Evolutionary conservation across 2,797 vertebrate genomes (phyloP), one percentile per base, ranked within the genome.

Genomic region (Heterohyrax brucei): DNA sequence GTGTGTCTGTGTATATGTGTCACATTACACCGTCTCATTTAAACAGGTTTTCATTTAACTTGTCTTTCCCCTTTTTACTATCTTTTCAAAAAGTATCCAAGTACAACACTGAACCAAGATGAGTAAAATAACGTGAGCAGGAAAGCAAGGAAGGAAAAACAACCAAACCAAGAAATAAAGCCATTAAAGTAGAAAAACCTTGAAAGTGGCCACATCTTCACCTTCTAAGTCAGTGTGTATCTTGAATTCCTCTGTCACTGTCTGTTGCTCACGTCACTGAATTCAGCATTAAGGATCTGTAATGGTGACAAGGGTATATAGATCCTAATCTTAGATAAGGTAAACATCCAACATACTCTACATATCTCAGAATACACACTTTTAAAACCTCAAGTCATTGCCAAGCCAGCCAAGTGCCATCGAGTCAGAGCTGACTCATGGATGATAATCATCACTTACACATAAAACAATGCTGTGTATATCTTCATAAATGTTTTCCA

Each of bases 401-500:
- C 39, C 39, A 39, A 39, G 39, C 39, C 39, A 39, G 39, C 39
- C 39, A 39, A 39, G 39, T 39, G 39, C 39, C 39, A 39, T 39
- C 39, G 39, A 39, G 39, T 39, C 39, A 3, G 39, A 39, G 39
- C 39, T 39, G 2, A 39, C 39, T 39, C 39, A 39, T 3, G 39
- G 85, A 86, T 73, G 16, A 87, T 77, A 83, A 44, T 46, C 7
- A 64, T 82, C 48, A 61, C 19, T 70, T 53, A 50, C 19, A 77
- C 26, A 48, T 70, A 62, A 93, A 73, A 53, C 44, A 82, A 4
- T 70, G 73, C 18, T 46, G 2, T 56, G 10, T 28, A 39, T 76
- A 30, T 81, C 81, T 93, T 85, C 81, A 86, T 33, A 86, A 88
- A 68, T 66, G 12, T 4, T 92, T 94, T 92, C 56, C 92, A 80